Conservation (phyloP, 2,888 invertebrate genomes). For the Hypomecis atomaria region DNA sequence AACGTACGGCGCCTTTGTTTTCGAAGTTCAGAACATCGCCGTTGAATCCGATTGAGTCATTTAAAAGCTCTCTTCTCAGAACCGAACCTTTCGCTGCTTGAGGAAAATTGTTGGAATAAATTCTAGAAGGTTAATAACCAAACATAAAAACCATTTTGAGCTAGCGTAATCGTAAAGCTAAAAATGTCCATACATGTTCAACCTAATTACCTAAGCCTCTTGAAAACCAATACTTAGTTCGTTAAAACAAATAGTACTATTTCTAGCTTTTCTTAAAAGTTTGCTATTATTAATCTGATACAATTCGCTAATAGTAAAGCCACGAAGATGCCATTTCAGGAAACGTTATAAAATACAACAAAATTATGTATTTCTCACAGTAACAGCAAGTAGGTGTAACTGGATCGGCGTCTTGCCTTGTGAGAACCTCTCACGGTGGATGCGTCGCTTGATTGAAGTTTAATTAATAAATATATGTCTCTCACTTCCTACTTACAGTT, state of each 20-base stretch:
- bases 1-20: neutral
- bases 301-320: neutral
- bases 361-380: slow-evolving; percentile 68
- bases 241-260: too few species aligned
- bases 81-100: slow-evolving; percentile 26
- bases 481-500: slow-evolving; percentile 29
- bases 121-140: slow-evolving; percentile 6
- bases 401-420: slow-evolving; percentile 68
- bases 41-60: slow-evolving; percentile 22
- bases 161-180: neutral
- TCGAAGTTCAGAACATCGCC: slow-evolving; percentile 1
- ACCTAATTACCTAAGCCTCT: neutral
- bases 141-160: neutral
- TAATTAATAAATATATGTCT: slow-evolving; percentile 48
- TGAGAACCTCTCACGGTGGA: slow-evolving; percentile 74
- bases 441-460: slow-evolving; percentile 57
- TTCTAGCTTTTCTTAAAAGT: too few species aligned
- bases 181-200: slow-evolving; percentile 2
- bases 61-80: slow-evolving; percentile 23
- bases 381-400: slow-evolving; percentile 59
- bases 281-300: too few species aligned
- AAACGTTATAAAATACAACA: slow-evolving; percentile 33
- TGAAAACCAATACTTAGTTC: too few species aligned
- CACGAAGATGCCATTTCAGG: slow-evolving; percentile 21
- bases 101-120: slow-evolving; percentile 27